Conservation (phyloP, 2,113 vertebrate species). For the Synchiropus splendidus region DNA sequence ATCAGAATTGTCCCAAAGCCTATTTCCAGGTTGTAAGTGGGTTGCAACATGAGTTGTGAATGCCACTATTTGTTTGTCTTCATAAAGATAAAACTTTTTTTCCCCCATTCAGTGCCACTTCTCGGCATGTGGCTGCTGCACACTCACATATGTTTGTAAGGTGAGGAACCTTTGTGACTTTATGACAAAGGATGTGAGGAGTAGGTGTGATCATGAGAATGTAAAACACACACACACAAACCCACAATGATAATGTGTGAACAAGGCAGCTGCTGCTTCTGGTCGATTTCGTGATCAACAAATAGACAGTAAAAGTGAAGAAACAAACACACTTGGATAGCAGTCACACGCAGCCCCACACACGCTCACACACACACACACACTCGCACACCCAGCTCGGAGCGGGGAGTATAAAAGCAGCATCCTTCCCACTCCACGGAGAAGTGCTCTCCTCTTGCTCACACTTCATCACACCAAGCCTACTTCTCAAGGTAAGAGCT, state of each 20-base stretch:
- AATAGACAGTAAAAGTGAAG: constrained; percentile 40
- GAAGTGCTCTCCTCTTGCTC: constrained; percentile 45
- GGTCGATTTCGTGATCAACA: constrained; percentile 20
- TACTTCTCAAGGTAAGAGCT: constrained; percentile 53
- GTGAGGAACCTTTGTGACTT: too few relatives aligned
- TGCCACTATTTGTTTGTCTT: too few relatives aligned
- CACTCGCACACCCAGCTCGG: constrained; percentile 23
- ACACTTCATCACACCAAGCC: constrained; percentile 26
- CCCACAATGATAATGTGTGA: background rate
- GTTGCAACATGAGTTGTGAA: too few relatives aligned
- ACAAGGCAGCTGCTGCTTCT: constrained; percentile 2
- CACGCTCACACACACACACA: constrained; percentile 21
- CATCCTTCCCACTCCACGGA: constrained; percentile 48
- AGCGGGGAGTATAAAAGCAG: constrained; percentile 60
- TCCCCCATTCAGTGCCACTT: too few relatives aligned
- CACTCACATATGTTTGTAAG: too few relatives aligned
- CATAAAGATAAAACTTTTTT: too few relatives aligned
- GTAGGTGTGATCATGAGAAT: too few relatives aligned
- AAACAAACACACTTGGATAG: constrained; percentile 16
- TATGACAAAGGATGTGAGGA: too few relatives aligned
- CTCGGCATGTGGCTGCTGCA: too few relatives aligned
- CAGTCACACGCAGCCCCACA: constrained; percentile 18
- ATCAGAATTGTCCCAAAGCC: too few relatives aligned
- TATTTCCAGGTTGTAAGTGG: too few relatives aligned
- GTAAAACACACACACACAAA: background rate